Conservation (phyloP, 1,140 invertebrate genomes). For the Caenorhabditis brenneri region DNA sequence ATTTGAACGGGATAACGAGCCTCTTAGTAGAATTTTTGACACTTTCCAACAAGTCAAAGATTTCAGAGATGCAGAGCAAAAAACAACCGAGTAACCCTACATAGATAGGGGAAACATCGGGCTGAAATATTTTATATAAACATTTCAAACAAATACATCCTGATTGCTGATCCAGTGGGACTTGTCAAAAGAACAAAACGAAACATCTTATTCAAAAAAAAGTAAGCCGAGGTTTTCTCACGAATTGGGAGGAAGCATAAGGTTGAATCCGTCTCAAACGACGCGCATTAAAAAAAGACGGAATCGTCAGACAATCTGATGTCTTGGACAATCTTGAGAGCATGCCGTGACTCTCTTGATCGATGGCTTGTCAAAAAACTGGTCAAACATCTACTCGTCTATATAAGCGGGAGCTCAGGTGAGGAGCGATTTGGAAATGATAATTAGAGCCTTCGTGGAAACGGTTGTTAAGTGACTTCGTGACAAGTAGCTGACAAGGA, state of each 20-base stretch:
- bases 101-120: background rate
- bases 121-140: background rate
- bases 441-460: background rate
- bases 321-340: background rate
- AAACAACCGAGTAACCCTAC: background rate
- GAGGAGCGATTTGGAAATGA: background rate
- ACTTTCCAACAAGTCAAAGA: background rate
- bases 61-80: background rate
- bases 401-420: background rate
- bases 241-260: background rate
- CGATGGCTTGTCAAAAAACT: constrained; percentile 18
- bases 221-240: background rate
- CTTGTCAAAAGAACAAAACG: background rate
- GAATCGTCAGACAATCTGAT: constrained; percentile 31
- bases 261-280: background rate
- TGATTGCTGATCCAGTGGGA: background rate
- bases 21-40: background rate
- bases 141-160: background rate
- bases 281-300: background rate
- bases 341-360: constrained; percentile 6
- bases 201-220: background rate
- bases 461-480: background rate
- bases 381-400: background rate
- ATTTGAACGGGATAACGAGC: constrained; percentile 19
- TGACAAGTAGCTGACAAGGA: too few species aligned